These are phyloP conservation scores for Frankliniella intonsa DNA, from an alignment of 2,888 invertebrate genomes.

Conservation along the genomic window DNA sequence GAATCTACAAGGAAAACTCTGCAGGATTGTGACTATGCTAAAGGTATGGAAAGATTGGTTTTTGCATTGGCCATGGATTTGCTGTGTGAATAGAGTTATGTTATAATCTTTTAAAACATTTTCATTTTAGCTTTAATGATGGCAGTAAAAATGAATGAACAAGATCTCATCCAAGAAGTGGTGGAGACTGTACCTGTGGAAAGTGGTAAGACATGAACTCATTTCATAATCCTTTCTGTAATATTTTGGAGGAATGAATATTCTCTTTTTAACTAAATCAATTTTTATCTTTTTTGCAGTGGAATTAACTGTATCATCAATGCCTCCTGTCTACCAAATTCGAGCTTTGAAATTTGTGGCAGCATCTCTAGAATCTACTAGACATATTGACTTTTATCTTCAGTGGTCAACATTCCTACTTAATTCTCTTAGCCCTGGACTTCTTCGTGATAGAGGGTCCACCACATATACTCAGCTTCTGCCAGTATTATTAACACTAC, in stretches of 20 bases:
- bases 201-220: conserved; percentile 59
- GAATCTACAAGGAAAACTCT: conserved; percentile 58
- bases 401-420: conserved; percentile 71
- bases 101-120: conserved; percentile 28
- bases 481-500: conserved; percentile 65
- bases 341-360: conserved; percentile 68
- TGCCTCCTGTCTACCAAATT: conserved; percentile 72
- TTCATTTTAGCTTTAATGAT: conserved; percentile 66
- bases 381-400: conserved; percentile 85
- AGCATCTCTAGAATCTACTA: conserved; percentile 66
- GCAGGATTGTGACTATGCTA: conserved; percentile 56
- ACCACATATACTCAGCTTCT: conserved; percentile 53
- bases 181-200: conserved; percentile 73
- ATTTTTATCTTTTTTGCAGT: conserved; percentile 55
- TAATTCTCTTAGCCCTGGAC: conserved; percentile 40
- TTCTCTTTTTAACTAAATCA: conserved; percentile 29
- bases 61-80: conserved; percentile 28
- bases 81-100: conserved; percentile 25
- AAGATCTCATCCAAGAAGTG: conserved; percentile 66
- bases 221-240: conserved; percentile 6
- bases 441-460: conserved; percentile 43
- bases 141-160: conserved; percentile 81
- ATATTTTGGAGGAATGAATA: conserved; percentile 18
- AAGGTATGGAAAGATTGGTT: conserved; percentile 46
- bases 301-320: conserved; percentile 61